Evolutionary conservation across 2,888 invertebrate genomes (phyloP), one percentile per base, ranked within the genome.

Genomic region (Dioctria rufipes): DNA sequence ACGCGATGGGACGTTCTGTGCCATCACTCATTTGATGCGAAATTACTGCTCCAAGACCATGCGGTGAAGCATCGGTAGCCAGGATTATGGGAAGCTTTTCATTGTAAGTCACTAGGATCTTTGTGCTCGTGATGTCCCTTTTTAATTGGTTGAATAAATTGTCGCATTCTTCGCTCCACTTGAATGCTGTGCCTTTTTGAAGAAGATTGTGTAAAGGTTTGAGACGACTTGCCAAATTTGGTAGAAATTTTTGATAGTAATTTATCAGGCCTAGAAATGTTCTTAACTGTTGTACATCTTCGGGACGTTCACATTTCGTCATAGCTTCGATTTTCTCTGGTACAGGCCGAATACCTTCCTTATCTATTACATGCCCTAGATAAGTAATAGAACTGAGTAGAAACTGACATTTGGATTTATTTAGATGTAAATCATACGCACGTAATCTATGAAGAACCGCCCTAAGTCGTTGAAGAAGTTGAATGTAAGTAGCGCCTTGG

Each of bases 41-140:
- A 42, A 66, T 66, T 5, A 66, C 66, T 43, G 66, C 66, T 42
- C 66, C 66, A 11, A 66, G n/a, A 37, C 66, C 66, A 43, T 42
- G 43, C 8, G 66, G 37, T 1, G 66, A 66, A 8, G 66, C 66
- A n/a, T 66, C 66, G 5, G 66, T 66, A 42, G 66, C 66, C 3
- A 66, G 66, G 37, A 42, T n/a, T n/a, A 66, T 8, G 4, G 66
- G 66, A 13, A 66, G 42, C n/a, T 8, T 13, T 66, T 42, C 66
- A 13, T 43, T 5, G n/a, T 25, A 66, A 8, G n/a, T 4, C 9
- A 37, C 37, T 42, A 66, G 42, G 3, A 42, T 42, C n/a, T n/a
- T 4, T 66, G 66, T 37, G 11, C 43, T 66, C 3, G 43, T 43
- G n/a, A 66, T 66, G n/a, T 66, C 13, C 4, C 42, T n/a, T 37